Conservation (phyloP, 2,113 vertebrate species). For the Caracal caracal region DNA sequence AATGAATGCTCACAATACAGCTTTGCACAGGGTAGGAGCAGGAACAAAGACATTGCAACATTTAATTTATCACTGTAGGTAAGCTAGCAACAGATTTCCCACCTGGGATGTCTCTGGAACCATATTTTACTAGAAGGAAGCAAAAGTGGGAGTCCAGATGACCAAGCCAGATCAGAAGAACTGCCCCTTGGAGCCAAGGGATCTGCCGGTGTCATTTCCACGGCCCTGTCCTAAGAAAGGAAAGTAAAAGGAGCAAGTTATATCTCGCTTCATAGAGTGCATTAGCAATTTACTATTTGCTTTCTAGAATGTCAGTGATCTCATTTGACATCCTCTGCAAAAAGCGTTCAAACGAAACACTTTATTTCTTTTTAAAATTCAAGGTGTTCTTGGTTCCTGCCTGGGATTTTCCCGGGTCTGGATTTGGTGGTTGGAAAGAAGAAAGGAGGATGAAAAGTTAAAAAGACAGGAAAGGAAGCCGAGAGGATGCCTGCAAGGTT, state of each 20-base stretch:
- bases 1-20: neutral
- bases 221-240: neutral
- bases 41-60: neutral
- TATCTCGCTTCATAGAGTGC: rapidly evolving
- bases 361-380: neutral
- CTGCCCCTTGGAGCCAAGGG: neutral
- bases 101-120: neutral
- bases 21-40: neutral
- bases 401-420: neutral
- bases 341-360: neutral
- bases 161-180: neutral
- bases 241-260: neutral
- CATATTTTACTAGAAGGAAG: neutral
- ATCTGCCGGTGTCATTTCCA: neutral
- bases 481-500: neutral
- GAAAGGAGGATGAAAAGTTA: neutral
- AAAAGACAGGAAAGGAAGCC: neutral
- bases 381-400: neutral
- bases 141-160: neutral
- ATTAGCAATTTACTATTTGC: neutral
- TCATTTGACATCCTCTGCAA: neutral
- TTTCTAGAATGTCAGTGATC: neutral
- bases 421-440: neutral
- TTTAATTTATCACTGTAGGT: neutral
- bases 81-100: neutral